These are phyloP conservation scores for Hypercompe scribonia DNA, from an alignment of 2,888 invertebrate species.

Conservation along the genomic window DNA sequence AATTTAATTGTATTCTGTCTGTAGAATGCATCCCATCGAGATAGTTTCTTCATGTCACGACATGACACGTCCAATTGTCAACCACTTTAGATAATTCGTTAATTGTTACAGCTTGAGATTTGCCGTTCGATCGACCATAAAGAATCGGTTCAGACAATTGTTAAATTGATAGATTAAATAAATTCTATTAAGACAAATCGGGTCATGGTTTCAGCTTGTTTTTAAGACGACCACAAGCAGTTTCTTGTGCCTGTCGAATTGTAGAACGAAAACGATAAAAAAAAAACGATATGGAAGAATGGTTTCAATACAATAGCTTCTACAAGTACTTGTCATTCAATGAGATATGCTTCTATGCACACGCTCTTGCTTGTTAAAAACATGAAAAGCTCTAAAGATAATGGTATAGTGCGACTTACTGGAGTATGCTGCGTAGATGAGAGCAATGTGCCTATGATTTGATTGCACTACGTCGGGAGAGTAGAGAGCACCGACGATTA, in stretches of 20 bases:
- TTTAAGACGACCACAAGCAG: not conserved
- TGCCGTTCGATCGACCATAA: conserved; percentile 36
- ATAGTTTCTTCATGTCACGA: not conserved
- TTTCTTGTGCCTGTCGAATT: conserved; percentile 10
- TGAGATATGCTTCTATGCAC: not conserved
- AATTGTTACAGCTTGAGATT: conserved; percentile 39
- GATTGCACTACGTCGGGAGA: conserved; percentile 84
- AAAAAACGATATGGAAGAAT: conserved; percentile 20
- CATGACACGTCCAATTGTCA: conserved; percentile 16
- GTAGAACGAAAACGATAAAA: conserved; percentile 3
- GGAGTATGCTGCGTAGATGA: conserved; percentile 89
- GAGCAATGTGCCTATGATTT: conserved; percentile 86
- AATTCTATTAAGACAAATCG: conserved; percentile 61
- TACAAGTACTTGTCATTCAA: not conserved
- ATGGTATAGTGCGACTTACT: conserved; percentile 65
- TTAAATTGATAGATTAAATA: conserved; percentile 73
- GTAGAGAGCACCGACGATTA: conserved; percentile 88
- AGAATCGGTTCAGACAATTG: conserved; percentile 51
- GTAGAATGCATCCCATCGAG: not conserved
- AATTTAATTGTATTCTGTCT: not conserved
- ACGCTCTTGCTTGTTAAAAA: not conserved
- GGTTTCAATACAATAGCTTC: conserved; percentile 2
- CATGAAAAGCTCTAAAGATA: not conserved
- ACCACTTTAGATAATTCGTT: conserved; percentile 40
- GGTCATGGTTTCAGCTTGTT: conserved; percentile 60